Percentiles rank a stretch among this genome's conserved stretches.
These are phyloP conservation scores for Echiichthys vipera DNA, from an alignment of 2,797 vertebrate species.

Conservation along the genomic window DNA sequence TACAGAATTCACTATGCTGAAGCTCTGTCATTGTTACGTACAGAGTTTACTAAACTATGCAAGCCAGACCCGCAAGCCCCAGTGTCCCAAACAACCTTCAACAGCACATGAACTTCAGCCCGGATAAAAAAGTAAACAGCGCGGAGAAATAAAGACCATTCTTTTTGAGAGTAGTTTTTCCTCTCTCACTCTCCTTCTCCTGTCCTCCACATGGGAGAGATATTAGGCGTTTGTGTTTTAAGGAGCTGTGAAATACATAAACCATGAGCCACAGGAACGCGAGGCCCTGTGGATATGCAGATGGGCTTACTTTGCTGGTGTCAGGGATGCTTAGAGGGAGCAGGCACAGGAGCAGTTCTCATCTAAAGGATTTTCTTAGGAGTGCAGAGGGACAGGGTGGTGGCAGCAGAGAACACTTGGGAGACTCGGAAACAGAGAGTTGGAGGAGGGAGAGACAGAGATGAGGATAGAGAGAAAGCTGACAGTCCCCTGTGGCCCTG, in stretches of 20 bases:
- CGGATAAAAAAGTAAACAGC: slow-evolving; percentile 73
- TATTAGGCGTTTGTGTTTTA: slow-evolving; percentile 99
- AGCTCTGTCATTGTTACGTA: slow-evolving; percentile 38
- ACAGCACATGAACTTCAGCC: slow-evolving; percentile 71
- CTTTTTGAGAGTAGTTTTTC: slow-evolving; percentile 68
- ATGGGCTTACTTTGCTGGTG: slow-evolving; percentile 98
- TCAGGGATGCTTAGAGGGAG: slow-evolving; percentile 94
- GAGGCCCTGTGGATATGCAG: slow-evolving; percentile 98
- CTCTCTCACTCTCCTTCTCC: slow-evolving; percentile 62
- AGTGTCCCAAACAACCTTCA: slow-evolving; percentile 78
- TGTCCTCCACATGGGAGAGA: slow-evolving; percentile 94
- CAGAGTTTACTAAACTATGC: slow-evolving; percentile 57
- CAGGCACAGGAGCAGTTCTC: slow-evolving; percentile 88
- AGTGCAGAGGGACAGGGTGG: slow-evolving; percentile 86
- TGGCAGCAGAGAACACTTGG: slow-evolving; percentile 76
- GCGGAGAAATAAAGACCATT: slow-evolving; percentile 73
- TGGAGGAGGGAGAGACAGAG: slow-evolving; percentile 58
- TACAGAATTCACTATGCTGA: slow-evolving; percentile 46
- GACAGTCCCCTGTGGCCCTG: slow-evolving; percentile 92
- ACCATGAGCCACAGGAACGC: slow-evolving; percentile 98
- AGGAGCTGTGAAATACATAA: slow-evolving; percentile 99
- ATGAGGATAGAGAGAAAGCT: slow-evolving; percentile 60
- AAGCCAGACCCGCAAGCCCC: slow-evolving; percentile 50
- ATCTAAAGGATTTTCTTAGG: slow-evolving; percentile 94
- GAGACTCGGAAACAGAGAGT: slow-evolving; percentile 78